Evolutionary conservation across 2,797 vertebrate species (phyloP).

Genomic region (Acanthurus leucopareius): DNA sequence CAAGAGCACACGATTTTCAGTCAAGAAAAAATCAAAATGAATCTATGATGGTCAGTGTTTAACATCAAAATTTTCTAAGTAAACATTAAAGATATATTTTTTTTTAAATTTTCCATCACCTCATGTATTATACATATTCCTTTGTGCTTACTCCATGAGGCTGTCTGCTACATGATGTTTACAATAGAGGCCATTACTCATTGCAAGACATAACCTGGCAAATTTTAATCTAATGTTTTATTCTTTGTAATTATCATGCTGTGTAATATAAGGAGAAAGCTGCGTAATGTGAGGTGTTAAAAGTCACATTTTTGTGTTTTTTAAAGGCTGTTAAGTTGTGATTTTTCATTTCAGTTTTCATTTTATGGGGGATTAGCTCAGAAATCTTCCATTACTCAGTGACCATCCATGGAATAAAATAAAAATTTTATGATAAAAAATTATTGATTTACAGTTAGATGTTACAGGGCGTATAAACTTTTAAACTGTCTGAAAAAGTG

Average conservation of each 20-base stretch:
- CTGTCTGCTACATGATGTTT: conserved; percentile 52
- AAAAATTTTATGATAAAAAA: conserved; percentile 39
- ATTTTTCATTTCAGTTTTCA: conserved; percentile 30
- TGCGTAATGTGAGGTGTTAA: conserved; percentile 6
- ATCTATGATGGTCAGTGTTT: conserved; percentile 32
- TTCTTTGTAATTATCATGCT: conserved; percentile 2
- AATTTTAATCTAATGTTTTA: conserved; percentile 16
- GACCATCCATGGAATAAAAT: conserved; percentile 41
- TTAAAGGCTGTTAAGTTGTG: neutral
- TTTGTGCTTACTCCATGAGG: conserved; percentile 42
- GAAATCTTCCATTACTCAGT: conserved; percentile 31
- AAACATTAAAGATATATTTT: conserved; percentile 27
- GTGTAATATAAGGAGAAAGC: neutral
- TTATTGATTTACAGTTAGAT: conserved; percentile 58
- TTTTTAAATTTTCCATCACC: conserved; percentile 19
- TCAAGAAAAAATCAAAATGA: conserved; percentile 56
- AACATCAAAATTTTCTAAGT: conserved; percentile 50
- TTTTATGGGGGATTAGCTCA: conserved; percentile 11
- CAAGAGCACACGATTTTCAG: conserved; percentile 68
- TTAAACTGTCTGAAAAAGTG: conserved; percentile 70
- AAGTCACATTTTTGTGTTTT: conserved; percentile 11
- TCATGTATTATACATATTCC: conserved; percentile 26
- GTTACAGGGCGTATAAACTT: conserved; percentile 51
- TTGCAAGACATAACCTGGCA: conserved; percentile 5
- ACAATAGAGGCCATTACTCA: conserved; percentile 10